Evolutionary conservation across 2,113 vertebrate species (phyloP), one percentile per base, ranked within the genome.

Genomic region (Ivindomyrus marchei): DNA sequence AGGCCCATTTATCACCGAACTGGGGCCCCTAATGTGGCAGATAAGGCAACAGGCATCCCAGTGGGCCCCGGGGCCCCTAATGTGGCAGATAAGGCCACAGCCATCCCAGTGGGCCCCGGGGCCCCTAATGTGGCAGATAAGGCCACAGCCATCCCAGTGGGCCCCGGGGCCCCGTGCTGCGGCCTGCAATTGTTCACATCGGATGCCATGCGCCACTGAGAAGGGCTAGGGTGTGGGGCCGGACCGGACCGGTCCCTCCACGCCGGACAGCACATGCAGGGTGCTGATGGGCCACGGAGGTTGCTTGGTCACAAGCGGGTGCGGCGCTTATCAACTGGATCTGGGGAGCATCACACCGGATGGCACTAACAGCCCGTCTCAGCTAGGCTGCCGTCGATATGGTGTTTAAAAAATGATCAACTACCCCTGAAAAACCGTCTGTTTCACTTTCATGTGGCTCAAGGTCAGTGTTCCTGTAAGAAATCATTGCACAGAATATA

Each of bases 131-230:
- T 89, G 88, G 91, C 91, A 95, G 94, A 96, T 5, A 45, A 46
- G 0, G 46, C 46, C 46, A 1, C 46, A 46, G 46, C 46, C 46
- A 46, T 46, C 46, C 46, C 46, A 46, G 46, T 1, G 7, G 46
- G 93, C 93, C 95, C 94, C 93, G 93, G 92, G 95, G 95, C 94
- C 95, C 62, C 62, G 1, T 13, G 62, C 93, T 95, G 93, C 90
- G 13, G 94, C 94, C 94, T 96, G 94, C 94, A 92, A 94, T 95
- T 95, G 91, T 95, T 95, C 95, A 93, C 92, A 94, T 95, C 92
- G 94, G 95, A 95, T 92, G 94, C 94, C 93, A 94, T 88, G 93
- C 93, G 94, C 94, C 91, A 94, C 88, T 89, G 94, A 88, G 90
- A 93, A 94, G 95, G 94, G 92, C 93, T 91, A 92, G 94, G 93